These are phyloP conservation scores for Drosophila parvula DNA, from an alignment of 1,140 invertebrate genomes.

Conservation along the genomic window DNA sequence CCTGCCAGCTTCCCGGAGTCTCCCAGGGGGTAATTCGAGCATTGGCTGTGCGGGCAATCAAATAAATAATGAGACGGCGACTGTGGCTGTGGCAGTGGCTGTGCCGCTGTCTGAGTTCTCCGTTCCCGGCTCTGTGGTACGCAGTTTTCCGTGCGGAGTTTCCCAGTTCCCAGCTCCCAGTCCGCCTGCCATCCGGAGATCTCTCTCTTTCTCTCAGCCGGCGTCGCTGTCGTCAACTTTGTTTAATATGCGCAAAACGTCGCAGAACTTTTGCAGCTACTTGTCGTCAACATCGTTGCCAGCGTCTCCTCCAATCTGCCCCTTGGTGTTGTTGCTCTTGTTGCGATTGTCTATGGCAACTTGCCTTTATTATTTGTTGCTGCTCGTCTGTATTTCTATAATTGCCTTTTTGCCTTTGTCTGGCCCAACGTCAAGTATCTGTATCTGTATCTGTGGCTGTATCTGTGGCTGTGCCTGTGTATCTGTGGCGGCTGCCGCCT, in stretches of 20 bases:
- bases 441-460: slow-evolving; percentile 29
- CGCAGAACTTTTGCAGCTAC: slow-evolving; percentile 73
- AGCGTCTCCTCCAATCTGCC: slow-evolving; percentile 31
- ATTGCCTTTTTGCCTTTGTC: slow-evolving; percentile 76
- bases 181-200: slow-evolving; percentile 8
- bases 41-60: slow-evolving; percentile 77
- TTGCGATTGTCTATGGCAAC: slow-evolving; percentile 75
- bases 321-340: slow-evolving; percentile 36
- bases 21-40: slow-evolving; percentile 78
- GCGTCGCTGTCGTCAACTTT: slow-evolving; percentile 63
- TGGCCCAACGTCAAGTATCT: slow-evolving; percentile 63
- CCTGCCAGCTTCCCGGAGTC: slow-evolving; percentile 2
- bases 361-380: slow-evolving; percentile 75
- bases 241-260: slow-evolving; percentile 82
- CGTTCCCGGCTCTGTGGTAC: slow-evolving; percentile 11
- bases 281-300: slow-evolving; percentile 52
- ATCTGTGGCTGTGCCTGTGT: slow-evolving; percentile 14
- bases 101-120: slow-evolving; percentile 37
- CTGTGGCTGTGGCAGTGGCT: slow-evolving; percentile 38
- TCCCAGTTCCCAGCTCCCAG: background rate
- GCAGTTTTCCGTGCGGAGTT: slow-evolving; percentile 12
- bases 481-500: slow-evolving; percentile 1
- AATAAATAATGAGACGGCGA: slow-evolving; percentile 79
- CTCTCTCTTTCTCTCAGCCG: slow-evolving; percentile 11
- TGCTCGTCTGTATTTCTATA: slow-evolving; percentile 74